phyloP scores from a whole-genome alignment of 2,888 invertebrate species.

The Euzetes globulus region DNA sequence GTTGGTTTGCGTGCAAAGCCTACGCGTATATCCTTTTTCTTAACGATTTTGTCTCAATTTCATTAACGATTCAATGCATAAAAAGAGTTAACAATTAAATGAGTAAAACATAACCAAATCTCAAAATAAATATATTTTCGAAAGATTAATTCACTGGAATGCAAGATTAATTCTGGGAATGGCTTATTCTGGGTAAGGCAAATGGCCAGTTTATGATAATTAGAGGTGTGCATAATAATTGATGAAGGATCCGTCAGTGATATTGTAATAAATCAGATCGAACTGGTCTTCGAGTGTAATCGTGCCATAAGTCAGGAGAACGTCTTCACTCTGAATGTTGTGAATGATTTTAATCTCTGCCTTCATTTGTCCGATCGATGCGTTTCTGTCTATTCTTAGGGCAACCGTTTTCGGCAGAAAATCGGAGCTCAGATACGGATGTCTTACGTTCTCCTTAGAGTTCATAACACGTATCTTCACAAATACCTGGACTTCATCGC shows the following conservation, averaged over 20 bases:
- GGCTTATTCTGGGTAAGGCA: no score
- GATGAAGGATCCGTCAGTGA: constrained; percentile 11
- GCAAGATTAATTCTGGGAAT: no score
- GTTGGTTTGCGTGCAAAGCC: no score
- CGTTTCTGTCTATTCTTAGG: not conserved
- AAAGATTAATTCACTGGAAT: no score
- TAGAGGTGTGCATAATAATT: constrained; percentile 16
- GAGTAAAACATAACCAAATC: no score
- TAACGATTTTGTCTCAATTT: no score
- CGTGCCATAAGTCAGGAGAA: constrained; percentile 1
- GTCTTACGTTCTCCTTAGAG: not conserved
- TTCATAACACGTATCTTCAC: constrained; percentile 10
- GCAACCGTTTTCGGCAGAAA: constrained; percentile 14
- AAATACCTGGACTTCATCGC: constrained; percentile 9
- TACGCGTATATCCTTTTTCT: no score
- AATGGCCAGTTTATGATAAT: no score
- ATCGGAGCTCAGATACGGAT: constrained; percentile 8
- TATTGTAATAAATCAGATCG: constrained; percentile 5
- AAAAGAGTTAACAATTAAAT: no score
- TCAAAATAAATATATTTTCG: no score
- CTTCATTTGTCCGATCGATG: not conserved
- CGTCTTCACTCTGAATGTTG: not conserved
- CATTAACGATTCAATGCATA: no score
- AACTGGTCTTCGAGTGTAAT: constrained; percentile 1
- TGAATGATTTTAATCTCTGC: not conserved